phyloP scores from a whole-genome alignment of 2,888 invertebrate species.

The Parnassius mnemosyne region DNA sequence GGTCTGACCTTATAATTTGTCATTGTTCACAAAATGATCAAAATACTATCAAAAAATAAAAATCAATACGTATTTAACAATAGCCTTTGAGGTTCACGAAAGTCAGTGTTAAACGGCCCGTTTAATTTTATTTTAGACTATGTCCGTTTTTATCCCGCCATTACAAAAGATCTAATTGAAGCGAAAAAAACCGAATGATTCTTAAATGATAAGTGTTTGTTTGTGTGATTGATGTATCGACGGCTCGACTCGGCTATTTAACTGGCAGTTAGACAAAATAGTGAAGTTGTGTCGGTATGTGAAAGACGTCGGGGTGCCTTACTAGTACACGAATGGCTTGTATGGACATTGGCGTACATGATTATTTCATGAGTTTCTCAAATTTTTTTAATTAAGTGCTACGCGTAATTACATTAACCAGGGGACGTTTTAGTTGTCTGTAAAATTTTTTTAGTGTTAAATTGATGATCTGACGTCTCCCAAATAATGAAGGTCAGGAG shows the following conservation, averaged over 20 bases:
- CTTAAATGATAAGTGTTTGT: conserved; percentile 58
- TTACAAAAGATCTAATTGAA: conserved; percentile 79
- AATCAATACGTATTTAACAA: conserved; percentile 42
- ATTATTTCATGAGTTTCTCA: conserved; percentile 47
- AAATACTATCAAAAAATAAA: conserved; percentile 45
- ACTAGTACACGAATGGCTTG: conserved; percentile 49
- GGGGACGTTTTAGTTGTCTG: no score
- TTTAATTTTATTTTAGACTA: conserved; percentile 68
- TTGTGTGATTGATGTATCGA: conserved; percentile 78
- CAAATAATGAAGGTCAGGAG: no score
- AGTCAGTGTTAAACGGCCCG: conserved; percentile 62
- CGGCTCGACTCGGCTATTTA: conserved; percentile 72
- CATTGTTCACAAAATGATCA: conserved; percentile 18
- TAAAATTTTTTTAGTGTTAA: no score
- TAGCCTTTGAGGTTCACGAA: conserved; percentile 33
- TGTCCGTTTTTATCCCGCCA: conserved; percentile 56
- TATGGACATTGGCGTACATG: conserved; percentile 49
- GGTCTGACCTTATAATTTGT: conserved; percentile 4
- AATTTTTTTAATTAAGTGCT: conserved; percentile 37
- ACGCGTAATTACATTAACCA: no score
- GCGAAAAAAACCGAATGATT: conserved; percentile 64
- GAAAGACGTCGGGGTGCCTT: conserved; percentile 61
- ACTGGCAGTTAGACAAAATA: conserved; percentile 78
- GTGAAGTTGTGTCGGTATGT: conserved; percentile 53
- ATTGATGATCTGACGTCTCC: no score